phyloP scores from a whole-genome alignment of 1,140 invertebrate species.

The Drosophila willistoni region DNA sequence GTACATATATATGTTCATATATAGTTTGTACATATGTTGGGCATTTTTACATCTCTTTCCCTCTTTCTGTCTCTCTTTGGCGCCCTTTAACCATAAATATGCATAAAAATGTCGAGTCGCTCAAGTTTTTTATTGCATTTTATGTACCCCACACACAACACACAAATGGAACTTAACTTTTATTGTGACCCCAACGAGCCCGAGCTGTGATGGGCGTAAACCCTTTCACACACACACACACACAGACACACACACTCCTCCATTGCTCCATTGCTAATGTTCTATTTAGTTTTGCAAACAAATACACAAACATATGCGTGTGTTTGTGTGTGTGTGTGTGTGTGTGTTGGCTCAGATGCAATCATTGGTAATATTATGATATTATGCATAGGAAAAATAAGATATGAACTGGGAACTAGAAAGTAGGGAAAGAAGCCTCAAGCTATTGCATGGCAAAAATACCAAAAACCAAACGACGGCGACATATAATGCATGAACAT shows the following conservation, averaged over 20 bases:
- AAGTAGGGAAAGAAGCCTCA: conserved; percentile 2
- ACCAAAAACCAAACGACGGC: conserved; percentile 4
- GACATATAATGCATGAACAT: conserved; percentile 2
- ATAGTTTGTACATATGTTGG: conserved; percentile 17
- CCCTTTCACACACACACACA: background rate
- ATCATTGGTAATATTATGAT: conserved; percentile 56
- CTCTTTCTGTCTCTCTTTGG: conserved; percentile 4
- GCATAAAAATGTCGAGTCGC: conserved; percentile 73
- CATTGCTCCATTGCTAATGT: conserved; percentile 35
- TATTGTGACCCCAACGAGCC: conserved; percentile 35
- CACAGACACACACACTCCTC: background rate
- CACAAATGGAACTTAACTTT: conserved; percentile 61
- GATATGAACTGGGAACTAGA: conserved; percentile 10
- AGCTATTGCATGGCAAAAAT: background rate
- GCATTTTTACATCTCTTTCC: conserved; percentile 2
- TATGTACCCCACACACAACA: conserved; percentile 36
- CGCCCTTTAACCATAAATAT: conserved; percentile 60
- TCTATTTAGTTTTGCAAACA: conserved; percentile 50
- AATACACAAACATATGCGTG: background rate
- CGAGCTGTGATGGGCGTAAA: conserved; percentile 6
- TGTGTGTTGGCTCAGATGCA: conserved; percentile 50
- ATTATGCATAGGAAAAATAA: conserved; percentile 48
- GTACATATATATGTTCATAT: conserved; percentile 6
- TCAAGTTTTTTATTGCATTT: conserved; percentile 70
- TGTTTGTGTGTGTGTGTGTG: conserved; percentile 30